Conservation (phyloP, 2,113 vertebrate genomes). For the Hiodon tergisus region DNA sequence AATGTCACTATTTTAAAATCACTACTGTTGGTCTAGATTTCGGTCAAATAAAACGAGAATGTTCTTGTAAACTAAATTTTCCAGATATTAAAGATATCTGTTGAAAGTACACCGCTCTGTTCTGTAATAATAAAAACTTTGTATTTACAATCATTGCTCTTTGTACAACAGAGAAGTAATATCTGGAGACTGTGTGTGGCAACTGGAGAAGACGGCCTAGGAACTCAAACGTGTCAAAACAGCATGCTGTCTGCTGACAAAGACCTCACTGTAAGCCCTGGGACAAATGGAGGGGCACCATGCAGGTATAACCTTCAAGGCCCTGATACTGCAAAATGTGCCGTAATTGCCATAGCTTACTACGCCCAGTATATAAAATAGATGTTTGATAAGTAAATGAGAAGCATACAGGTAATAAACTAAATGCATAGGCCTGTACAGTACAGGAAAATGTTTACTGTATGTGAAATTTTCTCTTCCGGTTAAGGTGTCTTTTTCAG, state of each 20-base stretch:
- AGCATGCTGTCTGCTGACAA: conserved; percentile 45
- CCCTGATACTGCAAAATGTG: background rate
- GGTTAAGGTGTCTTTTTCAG: background rate
- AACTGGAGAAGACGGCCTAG: conserved; percentile 48
- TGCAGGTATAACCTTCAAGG: conserved; percentile 54
- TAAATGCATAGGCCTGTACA: too few species aligned
- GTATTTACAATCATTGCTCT: background rate
- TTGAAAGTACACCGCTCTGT: too few species aligned
- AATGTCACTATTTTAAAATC: too few species aligned
- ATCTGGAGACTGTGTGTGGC: conserved; percentile 73
- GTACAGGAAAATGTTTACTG: too few species aligned
- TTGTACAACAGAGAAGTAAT: conserved; percentile 64
- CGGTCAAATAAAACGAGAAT: conserved; percentile 19
- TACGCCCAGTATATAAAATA: background rate
- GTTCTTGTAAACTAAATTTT: too few species aligned
- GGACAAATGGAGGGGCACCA: conserved; percentile 34
- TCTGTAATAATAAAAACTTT: too few species aligned
- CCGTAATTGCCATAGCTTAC: background rate
- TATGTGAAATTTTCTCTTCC: too few species aligned
- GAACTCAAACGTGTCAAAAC: conserved; percentile 51
- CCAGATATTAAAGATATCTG: too few species aligned
- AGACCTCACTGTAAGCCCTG: conserved; percentile 40
- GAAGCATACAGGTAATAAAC: too few species aligned
- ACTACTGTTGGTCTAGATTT: conserved; percentile 19
- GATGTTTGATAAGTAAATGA: background rate